Base-by-base conservation (phyloP, 2,888 invertebrate genomes). In the Pollenia griseotomentosa region DNA sequence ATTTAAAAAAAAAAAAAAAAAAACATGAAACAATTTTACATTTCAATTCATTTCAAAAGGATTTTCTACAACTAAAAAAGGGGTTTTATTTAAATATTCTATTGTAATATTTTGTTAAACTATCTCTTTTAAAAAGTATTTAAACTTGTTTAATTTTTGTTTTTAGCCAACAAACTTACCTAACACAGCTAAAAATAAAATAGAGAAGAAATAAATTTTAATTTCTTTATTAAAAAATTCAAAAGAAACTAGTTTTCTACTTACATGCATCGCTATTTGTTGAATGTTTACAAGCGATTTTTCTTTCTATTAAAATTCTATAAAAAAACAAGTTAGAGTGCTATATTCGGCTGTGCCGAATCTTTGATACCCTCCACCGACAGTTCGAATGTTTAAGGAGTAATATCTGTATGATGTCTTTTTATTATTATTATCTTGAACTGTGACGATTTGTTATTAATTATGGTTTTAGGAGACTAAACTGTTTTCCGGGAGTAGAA, bases 101-200 rank as follows among this genome's bases (percentile, higher is more conserved):
- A 19, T 57, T 8, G 10, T 19, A 8, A 40, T 40, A 59, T 40
- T 40, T 14, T 59, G 14, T 10, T n/a, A 3, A 7, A 40, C 33
- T 33, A 33, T 40, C 40, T 33, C 40, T 59, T 40, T 59, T 59
- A 7, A 59, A 23, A 33, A 57, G 11, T 14, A 0, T 57, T 65
- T 63, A 14, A 46, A n/a, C 14, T 9, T 65, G n/a, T 14, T 44
- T 12, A 59, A 6, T 23, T 59, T 12, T 48, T 48, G 44, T 12
- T 42, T 65, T 44, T 44, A 11, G 14, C 40, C 51, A 19, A 53
- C 12, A 81, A 33, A 83, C 79, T 84, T 84, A 80, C 84, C 79
- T 48, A 80, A 70, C 53, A 66, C 46, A 16, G 33, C 84, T 80
- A 78, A 78, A 83, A 68, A 40, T 48, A 55, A 79, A 70, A 57